Evolutionary conservation across 2,113 vertebrate species (phyloP), one percentile per base, ranked within the genome.

Genomic region (Mirza zaza): DNA sequence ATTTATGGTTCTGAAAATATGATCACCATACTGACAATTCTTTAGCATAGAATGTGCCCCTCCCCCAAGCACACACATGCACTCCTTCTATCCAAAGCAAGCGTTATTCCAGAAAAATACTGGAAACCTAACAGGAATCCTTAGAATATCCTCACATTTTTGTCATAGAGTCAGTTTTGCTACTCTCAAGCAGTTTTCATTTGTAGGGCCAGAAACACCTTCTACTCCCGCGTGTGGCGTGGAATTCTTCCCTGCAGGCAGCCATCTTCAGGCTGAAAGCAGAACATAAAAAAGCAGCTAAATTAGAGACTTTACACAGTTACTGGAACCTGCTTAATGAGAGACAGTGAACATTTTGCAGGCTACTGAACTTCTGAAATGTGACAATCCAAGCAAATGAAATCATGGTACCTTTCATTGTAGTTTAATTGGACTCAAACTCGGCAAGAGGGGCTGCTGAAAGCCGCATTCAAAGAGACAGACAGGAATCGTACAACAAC

Each of bases 371-470:
- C 97, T 95, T 93, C 94, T 93, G 95, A 97, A 97, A 97, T 83
- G 96, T 93, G 88, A 67, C 95, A 88, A 96, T 98, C 97, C 94
- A 45, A 89, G 73, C 20, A 82, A 90, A 94, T 93, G 95, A 97
- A 97, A 88, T 94, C 17, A 21, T 87, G 86, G 77, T 94, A 82
- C 90, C 97, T 97, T 0, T 84, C 97, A 82, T 95, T 27, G 0
- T 92, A 90, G 84, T 95, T 97, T 98, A 98, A 98, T 98, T 98
- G 98, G 98, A 97, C 97, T 98, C 98, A 97, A 96, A 57, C 88
- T 97, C 95, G 76, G 93, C 97, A 94, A 88, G 61, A 93, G 88
- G 83, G 96, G 55, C 42, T 0, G 93, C 97, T 93, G 96, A 97
- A 96, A 95, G 96, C 86, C 61, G 39, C 50, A 1, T 63, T 12